Evolutionary conservation across 2,888 invertebrate species (phyloP), one percentile per base, ranked within the genome.

Genomic region (Tenthredo mesomela): DNA sequence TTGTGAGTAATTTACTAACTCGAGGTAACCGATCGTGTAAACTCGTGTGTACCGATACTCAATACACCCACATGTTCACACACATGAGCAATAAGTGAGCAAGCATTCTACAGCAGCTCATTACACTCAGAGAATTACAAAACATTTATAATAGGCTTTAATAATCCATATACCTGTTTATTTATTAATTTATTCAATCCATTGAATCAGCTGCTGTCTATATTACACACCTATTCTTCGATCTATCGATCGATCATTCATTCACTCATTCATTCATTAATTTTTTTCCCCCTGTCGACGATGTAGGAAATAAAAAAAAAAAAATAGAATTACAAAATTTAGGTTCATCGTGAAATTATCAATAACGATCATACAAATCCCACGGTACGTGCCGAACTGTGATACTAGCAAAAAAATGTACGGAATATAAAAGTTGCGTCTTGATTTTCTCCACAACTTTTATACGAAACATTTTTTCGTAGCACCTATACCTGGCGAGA

Each of bases 141-240:
- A 54, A 54, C 54, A n/a, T 54, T 7, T 7, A n/a, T 54, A 50
- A 18, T 5, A 54, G 54, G n/a, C 47, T 47, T 47, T 3, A 15
- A 47, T 47, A 47, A 47, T 47, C 47, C 47, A 47, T 47, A 47
- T 54, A 67, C 71, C 37, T 40, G 43, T 40, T 40, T 21, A 43
- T 29, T 75, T 75, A 75, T 75, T 75, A 47, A 75, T 75, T 47
- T 75, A 75, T 75, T 75, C 75, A 75, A 15, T 37, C 25, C 18
- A 75, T 29, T 47, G 47, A 75, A 37, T n/a, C 75, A 47, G 47
- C 10, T 47, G 12, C 21, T 40, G 40, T 29, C 15, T 33, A 5
- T 7, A 54, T 54, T 54, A 54, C 54, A 54, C 54, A 7, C 0
- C 54, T 54, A n/a, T 54, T 50, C 18, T 50, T 50, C n/a, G 50